phyloP scores from a whole-genome alignment of 2,113 vertebrate species.

The Petrocephalus microphthalmus region DNA sequence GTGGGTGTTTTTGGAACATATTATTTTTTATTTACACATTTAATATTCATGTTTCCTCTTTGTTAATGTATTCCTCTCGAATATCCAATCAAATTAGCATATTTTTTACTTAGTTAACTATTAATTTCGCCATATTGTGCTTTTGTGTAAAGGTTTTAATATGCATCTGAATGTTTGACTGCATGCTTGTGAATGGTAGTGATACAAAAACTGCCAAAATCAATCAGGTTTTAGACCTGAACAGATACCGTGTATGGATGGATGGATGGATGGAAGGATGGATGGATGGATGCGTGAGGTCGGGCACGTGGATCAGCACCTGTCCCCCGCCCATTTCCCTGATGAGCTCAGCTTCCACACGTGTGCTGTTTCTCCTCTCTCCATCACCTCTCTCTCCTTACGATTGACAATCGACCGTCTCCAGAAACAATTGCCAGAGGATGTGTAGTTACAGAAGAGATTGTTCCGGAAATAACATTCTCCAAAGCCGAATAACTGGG shows the following conservation, averaged over 20 bases:
- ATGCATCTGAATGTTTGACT: not conserved
- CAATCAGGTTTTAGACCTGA: conserved; percentile 33
- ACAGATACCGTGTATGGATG: conserved; percentile 32
- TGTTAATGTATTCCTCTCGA: not conserved
- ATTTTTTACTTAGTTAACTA: not conserved
- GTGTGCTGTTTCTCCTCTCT: conserved; percentile 33
- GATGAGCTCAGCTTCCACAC: conserved; percentile 7
- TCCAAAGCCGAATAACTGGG: conserved; percentile 34
- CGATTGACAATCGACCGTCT: conserved; percentile 58
- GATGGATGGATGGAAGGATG: not conserved
- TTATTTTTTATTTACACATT: not conserved
- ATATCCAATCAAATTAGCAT: not conserved
- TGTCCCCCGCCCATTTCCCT: conserved; percentile 22
- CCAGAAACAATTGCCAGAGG: conserved; percentile 43
- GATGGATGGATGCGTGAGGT: not conserved
- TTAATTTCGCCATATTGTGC: not conserved
- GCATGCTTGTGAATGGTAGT: not conserved
- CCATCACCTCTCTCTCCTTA: conserved; percentile 44
- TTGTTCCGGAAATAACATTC: conserved; percentile 54
- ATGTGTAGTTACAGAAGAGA: conserved; percentile 46
- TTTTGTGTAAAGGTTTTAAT: not conserved
- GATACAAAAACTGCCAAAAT: too few relatives aligned
- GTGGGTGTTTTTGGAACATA: conserved; percentile 13
- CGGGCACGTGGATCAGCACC: not conserved
- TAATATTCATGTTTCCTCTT: not conserved